A percentile compares a stretch with the other conserved stretches of the same genome.
These are phyloP conservation scores for Sinonovacula constricta DNA, from an alignment of 1,140 invertebrate genomes.

Conservation along the genomic window DNA sequence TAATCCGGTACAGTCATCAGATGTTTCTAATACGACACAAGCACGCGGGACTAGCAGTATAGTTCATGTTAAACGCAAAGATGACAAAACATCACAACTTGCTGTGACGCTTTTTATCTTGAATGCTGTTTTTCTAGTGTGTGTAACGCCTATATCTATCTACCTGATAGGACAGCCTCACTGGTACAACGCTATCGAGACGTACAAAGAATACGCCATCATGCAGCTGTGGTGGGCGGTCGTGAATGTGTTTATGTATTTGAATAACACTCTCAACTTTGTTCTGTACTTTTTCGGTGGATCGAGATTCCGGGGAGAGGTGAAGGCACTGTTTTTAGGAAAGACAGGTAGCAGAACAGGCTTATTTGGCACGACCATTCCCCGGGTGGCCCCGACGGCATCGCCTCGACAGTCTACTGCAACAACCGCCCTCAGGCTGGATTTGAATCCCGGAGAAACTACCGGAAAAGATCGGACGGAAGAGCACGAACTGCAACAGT, in stretches of 20 bases:
- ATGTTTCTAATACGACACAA: neutral
- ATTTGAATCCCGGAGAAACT: too few species aligned
- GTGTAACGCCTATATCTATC: conserved; percentile 48
- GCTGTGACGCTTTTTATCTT: conserved; percentile 25
- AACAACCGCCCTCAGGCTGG: too few species aligned
- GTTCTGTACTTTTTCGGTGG: conserved; percentile 40
- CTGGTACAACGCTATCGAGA: conserved; percentile 5
- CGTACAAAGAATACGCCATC: neutral
- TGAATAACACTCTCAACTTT: conserved; percentile 38
- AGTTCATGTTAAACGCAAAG: neutral
- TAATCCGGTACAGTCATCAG: neutral
- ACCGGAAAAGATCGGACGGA: too few species aligned
- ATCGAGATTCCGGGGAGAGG: conserved; percentile 34
- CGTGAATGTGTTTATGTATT: conserved; percentile 48
- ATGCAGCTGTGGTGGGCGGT: conserved; percentile 36
- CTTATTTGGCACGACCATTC: neutral
- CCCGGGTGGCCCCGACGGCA: conserved; percentile 1
- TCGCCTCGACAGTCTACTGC: too few species aligned
- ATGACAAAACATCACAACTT: conserved; percentile 18
- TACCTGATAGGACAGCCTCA: conserved; percentile 22
- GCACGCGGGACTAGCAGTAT: neutral
- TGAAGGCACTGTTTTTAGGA: conserved; percentile 25
- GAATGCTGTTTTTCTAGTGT: conserved; percentile 36
- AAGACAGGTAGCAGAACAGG: neutral
- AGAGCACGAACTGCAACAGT: too few species aligned